phyloP scores from a whole-genome alignment of 1,140 invertebrate species.

The Epicauta chinensis region DNA sequence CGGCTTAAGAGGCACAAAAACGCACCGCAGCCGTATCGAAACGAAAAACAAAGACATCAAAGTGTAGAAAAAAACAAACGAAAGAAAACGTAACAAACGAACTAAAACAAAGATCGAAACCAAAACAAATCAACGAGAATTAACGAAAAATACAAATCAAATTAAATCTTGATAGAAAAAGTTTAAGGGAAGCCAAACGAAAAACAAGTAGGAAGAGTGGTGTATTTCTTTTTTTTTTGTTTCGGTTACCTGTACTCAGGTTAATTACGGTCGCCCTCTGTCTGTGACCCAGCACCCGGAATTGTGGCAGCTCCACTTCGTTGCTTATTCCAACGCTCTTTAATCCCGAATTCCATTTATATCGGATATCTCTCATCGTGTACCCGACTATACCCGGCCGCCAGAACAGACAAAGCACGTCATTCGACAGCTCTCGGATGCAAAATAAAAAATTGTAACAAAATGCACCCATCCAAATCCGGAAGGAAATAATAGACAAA shows the following conservation, averaged over 20 bases:
- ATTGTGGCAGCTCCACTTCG: conserved; percentile 90
- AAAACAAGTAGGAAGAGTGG: conserved; percentile 8
- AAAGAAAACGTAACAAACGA: background rate
- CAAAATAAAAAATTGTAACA: conserved; percentile 1
- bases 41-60: conserved; percentile 13
- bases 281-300: conserved; percentile 87
- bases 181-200: conserved; percentile 6
- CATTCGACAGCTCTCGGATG: conserved; percentile 24
- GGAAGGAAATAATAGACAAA: background rate
- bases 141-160: background rate
- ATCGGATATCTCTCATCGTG: conserved; percentile 95
- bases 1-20: conserved; percentile 11
- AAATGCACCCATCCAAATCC: conserved; percentile 2
- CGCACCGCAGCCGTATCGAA: conserved; percentile 29
- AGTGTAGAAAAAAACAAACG: conserved; percentile 3
- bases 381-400: conserved; percentile 74
- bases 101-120: background rate
- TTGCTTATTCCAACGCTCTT: conserved; percentile 85
- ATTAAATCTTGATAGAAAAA: too few relatives aligned
- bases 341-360: conserved; percentile 87
- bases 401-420: conserved; percentile 55
- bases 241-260: conserved; percentile 84
- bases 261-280: conserved; percentile 87
- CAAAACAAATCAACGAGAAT: background rate
- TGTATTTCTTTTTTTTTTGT: background rate